Evolutionary conservation across 2,113 vertebrate species (phyloP).

Genomic region (Pygathrix nemaeus): DNA sequence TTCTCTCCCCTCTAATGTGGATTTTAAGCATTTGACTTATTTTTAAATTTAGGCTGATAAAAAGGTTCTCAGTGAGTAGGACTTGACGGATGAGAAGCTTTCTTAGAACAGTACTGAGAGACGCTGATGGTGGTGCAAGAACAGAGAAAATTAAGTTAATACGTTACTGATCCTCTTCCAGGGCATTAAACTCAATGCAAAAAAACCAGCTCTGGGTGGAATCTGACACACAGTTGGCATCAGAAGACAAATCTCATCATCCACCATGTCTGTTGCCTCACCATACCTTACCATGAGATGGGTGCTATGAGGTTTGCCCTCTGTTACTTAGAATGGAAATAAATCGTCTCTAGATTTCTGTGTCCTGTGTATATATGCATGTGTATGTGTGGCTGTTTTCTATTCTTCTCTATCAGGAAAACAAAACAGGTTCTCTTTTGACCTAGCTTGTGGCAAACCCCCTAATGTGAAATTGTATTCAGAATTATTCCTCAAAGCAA

Average conservation of each 20-base stretch:
- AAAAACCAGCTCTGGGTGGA: background rate
- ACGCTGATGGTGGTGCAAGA: background rate
- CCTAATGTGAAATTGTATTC: background rate
- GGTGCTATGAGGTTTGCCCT: too few relatives aligned
- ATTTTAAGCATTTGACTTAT: conserved; percentile 49
- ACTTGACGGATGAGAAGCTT: background rate
- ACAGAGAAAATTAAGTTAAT: background rate
- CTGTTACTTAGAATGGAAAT: background rate
- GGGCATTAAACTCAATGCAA: rapidly evolving
- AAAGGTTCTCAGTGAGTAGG: conserved; percentile 42
- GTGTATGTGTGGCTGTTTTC: background rate
- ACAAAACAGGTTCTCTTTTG: background rate
- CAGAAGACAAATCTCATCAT: background rate
- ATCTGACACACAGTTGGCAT: rapidly evolving
- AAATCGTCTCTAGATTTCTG: background rate
- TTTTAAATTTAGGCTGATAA: conserved; percentile 52
- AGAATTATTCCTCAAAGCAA: conserved; percentile 11
- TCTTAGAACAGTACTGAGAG: background rate
- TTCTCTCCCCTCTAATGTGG: background rate
- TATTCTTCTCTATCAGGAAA: background rate
- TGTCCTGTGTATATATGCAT: background rate
- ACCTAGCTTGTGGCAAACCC: background rate
- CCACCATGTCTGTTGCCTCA: background rate
- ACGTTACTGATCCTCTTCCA: background rate
- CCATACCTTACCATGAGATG: background rate